These are phyloP conservation scores for Dermochelys coriacea DNA, from an alignment of 2,797 vertebrate genomes.

Conservation along the genomic window DNA sequence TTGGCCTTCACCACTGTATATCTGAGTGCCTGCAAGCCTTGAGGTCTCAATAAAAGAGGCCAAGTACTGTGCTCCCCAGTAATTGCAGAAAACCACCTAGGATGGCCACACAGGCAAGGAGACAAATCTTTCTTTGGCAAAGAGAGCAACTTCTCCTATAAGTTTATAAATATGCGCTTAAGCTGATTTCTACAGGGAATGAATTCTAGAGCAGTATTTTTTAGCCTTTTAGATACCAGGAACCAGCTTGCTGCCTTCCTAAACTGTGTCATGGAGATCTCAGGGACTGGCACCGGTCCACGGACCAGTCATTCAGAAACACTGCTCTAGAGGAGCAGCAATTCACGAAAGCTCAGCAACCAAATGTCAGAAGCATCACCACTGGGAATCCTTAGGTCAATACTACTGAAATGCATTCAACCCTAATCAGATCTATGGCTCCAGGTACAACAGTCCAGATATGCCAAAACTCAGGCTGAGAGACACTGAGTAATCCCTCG, in stretches of 20 bases:
- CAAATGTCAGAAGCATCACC: not conserved
- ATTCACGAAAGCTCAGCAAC: not conserved
- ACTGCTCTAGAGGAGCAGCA: not conserved
- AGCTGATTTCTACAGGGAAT: not conserved
- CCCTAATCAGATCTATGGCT: rapidly evolving
- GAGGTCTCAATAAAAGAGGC: not conserved
- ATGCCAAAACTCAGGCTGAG: not conserved
- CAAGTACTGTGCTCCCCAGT: not conserved
- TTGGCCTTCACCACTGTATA: not conserved
- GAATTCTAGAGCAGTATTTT: not conserved
- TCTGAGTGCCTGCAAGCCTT: not conserved
- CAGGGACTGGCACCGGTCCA: too few relatives aligned
- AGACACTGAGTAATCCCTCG: not conserved
- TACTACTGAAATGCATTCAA: not conserved
- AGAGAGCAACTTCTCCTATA: not conserved
- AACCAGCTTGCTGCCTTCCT: too few relatives aligned
- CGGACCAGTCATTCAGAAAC: too few relatives aligned
- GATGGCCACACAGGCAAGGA: not conserved
- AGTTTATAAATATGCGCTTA: not conserved
- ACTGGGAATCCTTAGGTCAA: rapidly evolving
- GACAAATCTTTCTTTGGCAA: not conserved
- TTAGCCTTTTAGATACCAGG: too few relatives aligned
- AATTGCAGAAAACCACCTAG: not conserved
- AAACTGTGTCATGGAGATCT: too few relatives aligned
- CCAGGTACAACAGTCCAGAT: not conserved